Percentiles rank a stretch among this genome's conserved stretches.
phyloP scores from a whole-genome alignment of 2,797 vertebrate species.

The Dipus sagitta region DNA sequence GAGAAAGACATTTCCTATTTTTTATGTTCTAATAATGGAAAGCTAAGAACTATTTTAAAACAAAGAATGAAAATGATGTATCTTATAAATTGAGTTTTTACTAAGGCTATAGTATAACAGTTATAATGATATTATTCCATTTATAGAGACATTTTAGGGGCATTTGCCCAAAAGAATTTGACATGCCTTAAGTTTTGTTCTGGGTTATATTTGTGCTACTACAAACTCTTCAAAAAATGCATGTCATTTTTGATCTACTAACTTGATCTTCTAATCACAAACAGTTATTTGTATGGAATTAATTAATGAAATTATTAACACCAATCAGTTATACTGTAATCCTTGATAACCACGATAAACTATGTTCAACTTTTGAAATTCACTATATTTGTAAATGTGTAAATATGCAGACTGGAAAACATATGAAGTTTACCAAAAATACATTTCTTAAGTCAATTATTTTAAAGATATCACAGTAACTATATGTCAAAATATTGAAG shows the following conservation, averaged over 20 bases:
- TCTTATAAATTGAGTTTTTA: conserved; percentile 57
- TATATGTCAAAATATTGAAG: background rate
- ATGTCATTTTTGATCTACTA: conserved; percentile 50
- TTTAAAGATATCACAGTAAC: conserved; percentile 14
- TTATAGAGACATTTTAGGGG: conserved; percentile 34
- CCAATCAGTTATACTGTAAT: background rate
- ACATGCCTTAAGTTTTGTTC: conserved; percentile 32
- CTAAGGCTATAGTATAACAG: conserved; percentile 33
- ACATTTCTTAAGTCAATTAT: conserved; percentile 42
- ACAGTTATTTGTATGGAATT: conserved; percentile 49
- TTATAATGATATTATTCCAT: conserved; percentile 17
- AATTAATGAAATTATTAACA: conserved; percentile 56
- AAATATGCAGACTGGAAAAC: conserved; percentile 50
- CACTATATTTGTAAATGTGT: conserved; percentile 30
- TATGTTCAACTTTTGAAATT: conserved; percentile 60
- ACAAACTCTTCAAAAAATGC: conserved; percentile 58
- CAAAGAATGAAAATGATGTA: conserved; percentile 58
- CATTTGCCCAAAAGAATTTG: conserved; percentile 48
- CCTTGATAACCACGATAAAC: conserved; percentile 36
- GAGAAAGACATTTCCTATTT: conserved; percentile 57
- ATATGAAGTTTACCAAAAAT: conserved; percentile 16
- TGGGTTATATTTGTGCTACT: conserved; percentile 44
- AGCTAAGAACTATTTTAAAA: conserved; percentile 61
- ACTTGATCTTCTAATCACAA: conserved; percentile 49
- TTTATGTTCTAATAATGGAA: conserved; percentile 69